Evolutionary conservation across 1,140 invertebrate species (phyloP).

Genomic region (Drosophila ambigua): DNA sequence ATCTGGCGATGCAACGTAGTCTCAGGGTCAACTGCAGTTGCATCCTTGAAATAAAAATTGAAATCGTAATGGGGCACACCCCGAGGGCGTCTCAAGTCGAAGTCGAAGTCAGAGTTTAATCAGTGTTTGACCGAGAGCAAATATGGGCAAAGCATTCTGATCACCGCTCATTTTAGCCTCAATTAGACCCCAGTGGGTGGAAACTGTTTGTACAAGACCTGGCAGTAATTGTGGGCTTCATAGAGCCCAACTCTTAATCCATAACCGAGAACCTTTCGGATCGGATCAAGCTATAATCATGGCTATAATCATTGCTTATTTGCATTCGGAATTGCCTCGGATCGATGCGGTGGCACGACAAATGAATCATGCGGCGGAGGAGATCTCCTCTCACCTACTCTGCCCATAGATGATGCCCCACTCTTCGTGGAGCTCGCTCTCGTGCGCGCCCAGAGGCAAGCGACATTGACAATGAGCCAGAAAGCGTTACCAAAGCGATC

Average conservation of each 20-base stretch:
- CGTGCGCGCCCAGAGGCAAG: constrained; percentile 56
- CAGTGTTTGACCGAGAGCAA: constrained; percentile 62
- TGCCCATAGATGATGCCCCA: constrained; percentile 4
- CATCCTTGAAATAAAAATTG: constrained; percentile 67
- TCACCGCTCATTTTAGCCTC: constrained; percentile 62
- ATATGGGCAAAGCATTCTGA: constrained; percentile 67
- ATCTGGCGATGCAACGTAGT: constrained; percentile 37
- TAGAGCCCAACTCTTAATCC: background rate
- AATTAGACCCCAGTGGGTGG: constrained; percentile 63
- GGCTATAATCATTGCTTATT: constrained; percentile 45
- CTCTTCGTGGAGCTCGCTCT: constrained; percentile 15
- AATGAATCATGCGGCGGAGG: constrained; percentile 70
- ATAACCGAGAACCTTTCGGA: constrained; percentile 40
- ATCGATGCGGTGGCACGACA: constrained; percentile 65
- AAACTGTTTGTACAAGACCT: constrained; percentile 31
- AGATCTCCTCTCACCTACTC: constrained; percentile 40
- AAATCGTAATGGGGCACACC: constrained; percentile 69
- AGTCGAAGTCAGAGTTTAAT: constrained; percentile 56
- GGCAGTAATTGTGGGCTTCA: constrained; percentile 38
- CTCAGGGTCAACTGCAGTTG: constrained; percentile 60
- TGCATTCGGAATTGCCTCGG: constrained; percentile 47
- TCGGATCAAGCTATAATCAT: constrained; percentile 59
- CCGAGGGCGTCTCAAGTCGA: constrained; percentile 44
- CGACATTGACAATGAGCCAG: constrained; percentile 82
- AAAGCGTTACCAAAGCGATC: constrained; percentile 63